Conservation (phyloP, 2,113 vertebrate species). For the Cygnus buccinator region DNA sequence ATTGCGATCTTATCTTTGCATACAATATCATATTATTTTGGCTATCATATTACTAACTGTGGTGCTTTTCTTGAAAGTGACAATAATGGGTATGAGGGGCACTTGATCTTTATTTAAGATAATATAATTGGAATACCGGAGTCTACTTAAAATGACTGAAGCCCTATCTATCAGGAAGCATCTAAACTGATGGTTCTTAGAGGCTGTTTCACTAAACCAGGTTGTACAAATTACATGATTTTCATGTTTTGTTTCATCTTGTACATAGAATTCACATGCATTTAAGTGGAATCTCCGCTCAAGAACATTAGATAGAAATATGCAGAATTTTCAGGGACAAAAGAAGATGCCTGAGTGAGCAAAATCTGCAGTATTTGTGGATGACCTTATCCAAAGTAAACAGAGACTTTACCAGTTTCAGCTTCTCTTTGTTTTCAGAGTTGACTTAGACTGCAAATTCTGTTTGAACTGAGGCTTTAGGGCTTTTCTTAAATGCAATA, state of each 20-base stretch:
- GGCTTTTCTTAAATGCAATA: neutral
- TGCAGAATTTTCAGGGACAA: neutral
- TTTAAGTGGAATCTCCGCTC: neutral
- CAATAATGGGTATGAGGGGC: neutral
- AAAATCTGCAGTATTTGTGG: neutral
- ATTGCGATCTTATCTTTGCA: neutral
- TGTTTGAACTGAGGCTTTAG: neutral
- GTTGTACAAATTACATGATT: neutral
- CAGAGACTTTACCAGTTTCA: neutral
- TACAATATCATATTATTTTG: neutral
- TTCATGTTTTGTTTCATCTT: neutral
- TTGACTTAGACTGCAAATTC: neutral
- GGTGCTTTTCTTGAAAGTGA: neutral
- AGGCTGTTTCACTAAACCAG: neutral
- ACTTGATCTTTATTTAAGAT: neutral
- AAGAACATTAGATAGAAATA: neutral
- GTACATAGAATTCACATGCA: neutral
- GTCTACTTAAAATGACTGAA: neutral
- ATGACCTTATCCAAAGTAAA: neutral
- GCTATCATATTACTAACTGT: neutral
- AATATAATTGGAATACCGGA: neutral
- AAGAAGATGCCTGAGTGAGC: neutral
- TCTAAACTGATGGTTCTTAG: neutral
- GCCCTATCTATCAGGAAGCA: neutral
- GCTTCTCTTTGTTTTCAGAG: neutral